A percentile compares a stretch with the other conserved stretches of the same genome.
These are phyloP conservation scores for Gymnoscopelus braueri DNA, from an alignment of 2,797 vertebrate species.

Conservation along the genomic window DNA sequence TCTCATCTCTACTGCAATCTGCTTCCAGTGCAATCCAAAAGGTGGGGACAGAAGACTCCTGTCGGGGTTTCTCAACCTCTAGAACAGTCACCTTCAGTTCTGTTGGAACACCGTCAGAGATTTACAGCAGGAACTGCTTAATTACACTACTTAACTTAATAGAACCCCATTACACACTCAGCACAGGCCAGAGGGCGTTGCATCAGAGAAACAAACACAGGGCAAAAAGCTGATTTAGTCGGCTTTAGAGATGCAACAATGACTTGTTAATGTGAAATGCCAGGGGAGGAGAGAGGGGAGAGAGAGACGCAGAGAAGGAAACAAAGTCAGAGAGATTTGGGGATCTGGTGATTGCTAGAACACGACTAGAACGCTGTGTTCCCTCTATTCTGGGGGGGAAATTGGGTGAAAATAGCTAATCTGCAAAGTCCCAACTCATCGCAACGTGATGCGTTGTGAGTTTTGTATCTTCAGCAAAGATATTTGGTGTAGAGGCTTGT, in stretches of 20 bases:
- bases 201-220: conserved; percentile 41
- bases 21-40: neutral
- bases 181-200: conserved; percentile 35
- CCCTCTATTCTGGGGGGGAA: too few relatives aligned
- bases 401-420: too few relatives aligned
- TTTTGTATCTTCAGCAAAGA: too few relatives aligned
- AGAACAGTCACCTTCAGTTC: conserved; percentile 46
- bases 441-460: too few relatives aligned
- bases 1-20: conserved; percentile 1
- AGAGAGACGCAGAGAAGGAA: neutral
- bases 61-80: conserved; percentile 15
- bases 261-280: conserved; percentile 32
- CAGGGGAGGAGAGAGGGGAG: conserved; percentile 22
- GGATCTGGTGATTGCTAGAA: too few relatives aligned
- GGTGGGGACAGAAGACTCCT: conserved; percentile 16
- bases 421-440: too few relatives aligned
- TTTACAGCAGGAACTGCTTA: conserved; percentile 35
- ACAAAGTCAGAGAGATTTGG: too few relatives aligned
- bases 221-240: conserved; percentile 52
- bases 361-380: too few relatives aligned
- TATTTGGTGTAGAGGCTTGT: too few relatives aligned
- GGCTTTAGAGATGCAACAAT: conserved; percentile 51
- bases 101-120: conserved; percentile 3
- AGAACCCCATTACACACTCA: conserved; percentile 55
- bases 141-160: conserved; percentile 56